Percentiles rank a stretch among this genome's conserved stretches.
Evolutionary conservation across 2,113 vertebrate species (phyloP).

Genomic region (Stigmatopora nigra): DNA sequence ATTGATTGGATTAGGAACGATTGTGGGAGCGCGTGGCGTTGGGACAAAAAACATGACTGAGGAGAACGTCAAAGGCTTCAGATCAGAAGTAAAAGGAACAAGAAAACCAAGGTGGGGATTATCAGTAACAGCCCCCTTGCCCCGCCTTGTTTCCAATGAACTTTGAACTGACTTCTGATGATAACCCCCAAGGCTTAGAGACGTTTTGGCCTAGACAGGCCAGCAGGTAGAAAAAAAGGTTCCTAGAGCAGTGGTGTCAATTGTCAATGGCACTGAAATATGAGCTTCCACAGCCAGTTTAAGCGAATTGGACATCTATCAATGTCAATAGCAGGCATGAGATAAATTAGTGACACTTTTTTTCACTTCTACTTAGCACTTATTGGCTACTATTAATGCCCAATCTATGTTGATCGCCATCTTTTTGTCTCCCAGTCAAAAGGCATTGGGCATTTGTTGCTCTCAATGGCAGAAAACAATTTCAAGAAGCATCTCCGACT

Average conservation of each 20-base stretch:
- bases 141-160: constrained; percentile 16
- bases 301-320: too few species aligned
- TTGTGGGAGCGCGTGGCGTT: neutral
- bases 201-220: constrained; percentile 12
- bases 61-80: neutral
- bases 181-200: constrained; percentile 24
- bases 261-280: neutral
- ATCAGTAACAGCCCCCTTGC: constrained; percentile 12
- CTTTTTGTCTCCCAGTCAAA: too few species aligned
- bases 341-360: too few species aligned
- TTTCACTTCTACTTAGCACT: too few species aligned
- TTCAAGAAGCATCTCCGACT: too few species aligned
- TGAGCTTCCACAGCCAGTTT: too few species aligned
- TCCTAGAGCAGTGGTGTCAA: neutral
- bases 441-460: too few species aligned
- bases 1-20: neutral
- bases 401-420: too few species aligned
- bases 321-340: too few species aligned
- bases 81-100: constrained; percentile 5
- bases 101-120: constrained; percentile 28
- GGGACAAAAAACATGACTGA: neutral
- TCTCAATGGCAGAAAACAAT: too few species aligned
- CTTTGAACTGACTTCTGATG: constrained; percentile 45
- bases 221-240: neutral
- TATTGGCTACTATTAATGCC: too few species aligned